A percentile compares a stretch with the other conserved stretches of the same genome.
phyloP scores from a whole-genome alignment of 1,140 invertebrate genomes.

The Drosophila kurseongensis region DNA sequence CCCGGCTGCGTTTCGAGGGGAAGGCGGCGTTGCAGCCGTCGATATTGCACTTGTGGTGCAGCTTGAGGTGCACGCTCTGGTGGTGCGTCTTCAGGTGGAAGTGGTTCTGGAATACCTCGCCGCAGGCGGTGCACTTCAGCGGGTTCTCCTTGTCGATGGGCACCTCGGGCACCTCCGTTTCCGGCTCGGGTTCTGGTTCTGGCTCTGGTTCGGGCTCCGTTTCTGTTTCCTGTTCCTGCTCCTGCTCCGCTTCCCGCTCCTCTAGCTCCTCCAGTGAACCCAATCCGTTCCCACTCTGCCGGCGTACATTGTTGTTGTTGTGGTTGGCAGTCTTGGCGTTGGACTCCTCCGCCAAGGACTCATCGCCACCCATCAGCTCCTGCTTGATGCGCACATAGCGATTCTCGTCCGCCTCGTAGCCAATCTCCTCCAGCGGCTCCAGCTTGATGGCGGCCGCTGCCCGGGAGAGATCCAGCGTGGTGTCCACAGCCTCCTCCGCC shows the following conservation, averaged over 20 bases:
- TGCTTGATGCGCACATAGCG: constrained; percentile 71
- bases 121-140: constrained; percentile 94
- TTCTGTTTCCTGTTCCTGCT: constrained; percentile 2
- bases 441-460: constrained; percentile 61
- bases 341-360: constrained; percentile 8
- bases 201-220: constrained; percentile 1
- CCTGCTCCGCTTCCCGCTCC: not conserved
- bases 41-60: constrained; percentile 98
- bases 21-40: constrained; percentile 98
- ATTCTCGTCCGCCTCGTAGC: constrained; percentile 67
- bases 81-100: constrained; percentile 98
- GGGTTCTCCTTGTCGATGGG: constrained; percentile 92
- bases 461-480: constrained; percentile 51
- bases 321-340: constrained; percentile 16
- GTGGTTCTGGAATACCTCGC: constrained; percentile 97
- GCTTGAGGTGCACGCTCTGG: constrained; percentile 97
- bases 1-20: constrained; percentile 96
- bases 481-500: not conserved
- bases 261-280: not conserved
- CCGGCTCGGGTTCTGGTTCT: constrained; percentile 25
- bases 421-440: constrained; percentile 70
- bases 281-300: constrained; percentile 21
- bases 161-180: constrained; percentile 88
- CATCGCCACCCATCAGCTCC: constrained; percentile 63
- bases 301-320: constrained; percentile 31